phyloP scores from a whole-genome alignment of 2,797 vertebrate species.

The Anguilla pacifica region DNA sequence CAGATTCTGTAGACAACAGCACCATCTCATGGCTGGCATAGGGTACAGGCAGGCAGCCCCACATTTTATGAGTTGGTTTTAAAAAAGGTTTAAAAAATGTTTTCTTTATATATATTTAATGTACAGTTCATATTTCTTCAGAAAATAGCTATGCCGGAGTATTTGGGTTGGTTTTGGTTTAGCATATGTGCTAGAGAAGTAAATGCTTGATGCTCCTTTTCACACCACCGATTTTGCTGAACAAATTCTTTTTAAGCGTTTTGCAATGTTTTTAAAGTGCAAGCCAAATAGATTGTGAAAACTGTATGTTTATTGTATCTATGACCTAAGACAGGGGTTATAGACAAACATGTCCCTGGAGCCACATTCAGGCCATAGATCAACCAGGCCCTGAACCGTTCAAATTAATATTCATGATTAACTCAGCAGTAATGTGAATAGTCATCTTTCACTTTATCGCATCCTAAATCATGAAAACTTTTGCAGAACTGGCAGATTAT shows the following conservation, averaged over 20 bases:
- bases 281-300: not conserved
- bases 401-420: not conserved
- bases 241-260: not conserved
- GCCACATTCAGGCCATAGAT: not conserved
- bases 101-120: not conserved
- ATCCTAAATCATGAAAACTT: not conserved
- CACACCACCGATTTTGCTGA: not conserved
- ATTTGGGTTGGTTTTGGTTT: not conserved
- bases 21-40: slow-evolving; percentile 62
- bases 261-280: not conserved
- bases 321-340: not conserved
- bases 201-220: not conserved
- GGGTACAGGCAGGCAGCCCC: not conserved
- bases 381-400: not conserved
- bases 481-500: not conserved
- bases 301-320: not conserved
- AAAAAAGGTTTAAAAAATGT: not conserved
- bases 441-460: not conserved
- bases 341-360: not conserved
- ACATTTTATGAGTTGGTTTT: not conserved
- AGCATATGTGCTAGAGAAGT: not conserved
- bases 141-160: not conserved
- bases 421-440: not conserved
- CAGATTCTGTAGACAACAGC: slow-evolving; percentile 55
- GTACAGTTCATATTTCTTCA: not conserved